These are phyloP conservation scores for Dorcus hopei DNA, from an alignment of 2,888 invertebrate genomes.

Conservation along the genomic window DNA sequence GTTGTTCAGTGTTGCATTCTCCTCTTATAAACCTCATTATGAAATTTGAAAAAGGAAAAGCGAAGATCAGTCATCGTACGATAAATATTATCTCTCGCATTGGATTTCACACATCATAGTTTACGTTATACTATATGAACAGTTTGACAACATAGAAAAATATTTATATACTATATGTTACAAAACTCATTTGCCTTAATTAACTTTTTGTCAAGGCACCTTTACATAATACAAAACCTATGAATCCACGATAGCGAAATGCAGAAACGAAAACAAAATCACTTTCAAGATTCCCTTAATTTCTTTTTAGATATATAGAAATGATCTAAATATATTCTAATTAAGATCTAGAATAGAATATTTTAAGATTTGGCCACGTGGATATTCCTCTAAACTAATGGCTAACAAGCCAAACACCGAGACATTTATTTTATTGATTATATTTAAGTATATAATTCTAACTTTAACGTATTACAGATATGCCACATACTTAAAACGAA, in stretches of 20 bases:
- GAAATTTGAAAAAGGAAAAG: no score
- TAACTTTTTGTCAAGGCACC: constrained; percentile 54
- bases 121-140: constrained; percentile 42
- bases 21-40: no score
- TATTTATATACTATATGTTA: constrained; percentile 65
- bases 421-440: constrained; percentile 43
- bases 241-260: constrained; percentile 19
- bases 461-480: constrained; percentile 26
- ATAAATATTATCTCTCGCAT: constrained; percentile 45
- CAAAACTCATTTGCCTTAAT: constrained; percentile 67
- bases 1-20: no score
- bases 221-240: constrained; percentile 45
- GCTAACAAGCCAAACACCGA: constrained; percentile 50
- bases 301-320: constrained; percentile 10
- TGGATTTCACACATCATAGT: constrained; percentile 39
- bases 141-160: constrained; percentile 66
- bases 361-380: constrained; percentile 46
- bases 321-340: constrained; percentile 8
- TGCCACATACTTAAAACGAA: constrained; percentile 30
- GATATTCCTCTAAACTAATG: constrained; percentile 42
- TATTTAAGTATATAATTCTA: constrained; percentile 17
- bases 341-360: constrained; percentile 14
- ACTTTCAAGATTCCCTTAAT: constrained; percentile 7
- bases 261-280: neutral
- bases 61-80: constrained; percentile 36